Percentiles rank a stretch among this genome's conserved stretches.
Evolutionary conservation across 2,888 invertebrate genomes (phyloP).

Genomic region (Leucophora obtusa): DNA sequence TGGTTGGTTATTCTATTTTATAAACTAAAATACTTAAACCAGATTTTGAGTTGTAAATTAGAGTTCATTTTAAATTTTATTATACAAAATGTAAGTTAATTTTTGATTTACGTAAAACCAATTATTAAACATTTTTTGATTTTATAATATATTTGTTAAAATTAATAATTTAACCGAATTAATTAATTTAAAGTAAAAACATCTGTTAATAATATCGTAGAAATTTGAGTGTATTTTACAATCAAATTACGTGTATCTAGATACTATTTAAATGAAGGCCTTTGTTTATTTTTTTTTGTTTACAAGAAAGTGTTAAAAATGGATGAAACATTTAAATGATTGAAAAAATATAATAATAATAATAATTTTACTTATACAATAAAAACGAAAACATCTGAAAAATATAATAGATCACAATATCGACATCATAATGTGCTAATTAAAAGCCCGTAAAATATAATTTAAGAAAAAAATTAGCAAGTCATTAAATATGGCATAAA

Average conservation of each 20-base stretch:
- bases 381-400: constrained; percentile 35
- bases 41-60: too few relatives aligned
- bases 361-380: background rate
- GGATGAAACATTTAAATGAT: constrained; percentile 14
- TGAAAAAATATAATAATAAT: constrained; percentile 23
- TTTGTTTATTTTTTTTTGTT: constrained; percentile 11
- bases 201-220: constrained; percentile 27
- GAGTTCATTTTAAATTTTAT: too few relatives aligned
- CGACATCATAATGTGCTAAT: constrained; percentile 59
- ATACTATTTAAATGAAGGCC: constrained; percentile 11
- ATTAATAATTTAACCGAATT: constrained; percentile 18
- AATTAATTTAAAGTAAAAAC: constrained; percentile 25
- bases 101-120: too few relatives aligned
- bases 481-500: constrained; percentile 26
- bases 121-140: background rate
- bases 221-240: background rate
- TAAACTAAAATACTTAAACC: too few relatives aligned
- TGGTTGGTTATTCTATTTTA: too few relatives aligned
- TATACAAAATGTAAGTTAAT: too few relatives aligned
- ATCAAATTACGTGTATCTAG: background rate
- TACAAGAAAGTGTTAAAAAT: constrained; percentile 37
- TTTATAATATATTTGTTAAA: background rate
- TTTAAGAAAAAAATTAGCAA: constrained; percentile 47
- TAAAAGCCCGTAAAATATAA: constrained; percentile 62
- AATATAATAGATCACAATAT: constrained; percentile 15